These are phyloP conservation scores for Oophaga pumilio DNA, from an alignment of 2,113 vertebrate species.

Conservation along the genomic window DNA sequence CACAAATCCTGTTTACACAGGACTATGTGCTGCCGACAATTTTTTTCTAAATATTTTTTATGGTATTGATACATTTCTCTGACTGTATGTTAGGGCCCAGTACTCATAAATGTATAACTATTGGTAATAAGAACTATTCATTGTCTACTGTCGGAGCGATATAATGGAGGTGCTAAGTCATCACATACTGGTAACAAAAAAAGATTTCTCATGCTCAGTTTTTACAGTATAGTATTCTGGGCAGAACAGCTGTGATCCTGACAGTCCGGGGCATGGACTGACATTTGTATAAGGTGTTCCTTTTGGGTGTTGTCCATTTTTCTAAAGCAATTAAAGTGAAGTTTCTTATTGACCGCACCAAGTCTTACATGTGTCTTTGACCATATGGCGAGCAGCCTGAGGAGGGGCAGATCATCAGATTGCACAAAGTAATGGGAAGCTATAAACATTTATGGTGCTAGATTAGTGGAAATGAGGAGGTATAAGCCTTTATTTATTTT, in stretches of 20 bases:
- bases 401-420: not conserved
- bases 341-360: slow-evolving; percentile 7
- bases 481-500: not conserved
- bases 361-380: slow-evolving; percentile 2
- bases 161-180: not conserved
- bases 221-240: not conserved
- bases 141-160: not conserved
- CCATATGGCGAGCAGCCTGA: slow-evolving; percentile 28
- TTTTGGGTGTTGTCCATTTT: not conserved
- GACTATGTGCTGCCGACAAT: too few relatives aligned
- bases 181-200: not conserved
- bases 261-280: not conserved
- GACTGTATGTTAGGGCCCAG: not conserved
- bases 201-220: not conserved
- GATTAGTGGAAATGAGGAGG: not conserved
- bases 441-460: not conserved
- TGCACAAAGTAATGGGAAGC: not conserved
- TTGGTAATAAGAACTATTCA: not conserved
- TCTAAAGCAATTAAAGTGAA: slow-evolving; percentile 26
- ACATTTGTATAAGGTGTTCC: slow-evolving; percentile 33
- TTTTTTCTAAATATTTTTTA: not conserved
- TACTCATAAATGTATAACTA: not conserved
- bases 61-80: not conserved
- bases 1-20: too few relatives aligned
- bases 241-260: not conserved